phyloP scores from a whole-genome alignment of 2,888 invertebrate species.

The Neoaliturus tenellus region DNA sequence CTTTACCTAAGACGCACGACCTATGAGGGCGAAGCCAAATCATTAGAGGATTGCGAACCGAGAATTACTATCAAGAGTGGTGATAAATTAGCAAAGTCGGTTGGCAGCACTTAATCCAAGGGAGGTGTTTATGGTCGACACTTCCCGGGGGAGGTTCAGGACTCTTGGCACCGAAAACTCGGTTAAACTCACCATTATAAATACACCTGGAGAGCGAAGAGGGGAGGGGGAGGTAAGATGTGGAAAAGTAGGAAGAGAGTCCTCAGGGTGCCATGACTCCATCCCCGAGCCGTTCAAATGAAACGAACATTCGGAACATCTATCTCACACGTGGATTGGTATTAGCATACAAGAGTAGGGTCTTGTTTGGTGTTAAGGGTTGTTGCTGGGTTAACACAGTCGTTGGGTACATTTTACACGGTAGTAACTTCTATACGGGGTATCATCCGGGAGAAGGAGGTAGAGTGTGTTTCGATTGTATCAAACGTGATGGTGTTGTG shows the following conservation, averaged over 20 bases:
- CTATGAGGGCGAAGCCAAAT: not conserved
- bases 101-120: not conserved
- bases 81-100: constrained; percentile 39
- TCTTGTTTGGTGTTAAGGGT: too few relatives aligned
- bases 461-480: too few relatives aligned
- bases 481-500: too few relatives aligned
- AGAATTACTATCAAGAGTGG: constrained; percentile 40
- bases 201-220: constrained; percentile 40
- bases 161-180: constrained; percentile 33
- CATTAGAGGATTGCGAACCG: constrained; percentile 15
- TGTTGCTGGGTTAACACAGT: too few relatives aligned
- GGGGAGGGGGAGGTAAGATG: constrained; percentile 16
- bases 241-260: constrained; percentile 34
- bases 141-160: not conserved
- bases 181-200: constrained; percentile 43
- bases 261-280: constrained; percentile 33
- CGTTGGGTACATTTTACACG: too few relatives aligned
- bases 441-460: too few relatives aligned
- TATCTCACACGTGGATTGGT: not conserved
- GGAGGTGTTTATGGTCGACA: constrained; percentile 24
- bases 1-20: not conserved
- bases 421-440: too few relatives aligned
- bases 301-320: not conserved
- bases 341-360: not conserved
- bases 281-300: not conserved